Evolutionary conservation across 2,888 invertebrate genomes (phyloP).

Genomic region (Lutraria lutraria): DNA sequence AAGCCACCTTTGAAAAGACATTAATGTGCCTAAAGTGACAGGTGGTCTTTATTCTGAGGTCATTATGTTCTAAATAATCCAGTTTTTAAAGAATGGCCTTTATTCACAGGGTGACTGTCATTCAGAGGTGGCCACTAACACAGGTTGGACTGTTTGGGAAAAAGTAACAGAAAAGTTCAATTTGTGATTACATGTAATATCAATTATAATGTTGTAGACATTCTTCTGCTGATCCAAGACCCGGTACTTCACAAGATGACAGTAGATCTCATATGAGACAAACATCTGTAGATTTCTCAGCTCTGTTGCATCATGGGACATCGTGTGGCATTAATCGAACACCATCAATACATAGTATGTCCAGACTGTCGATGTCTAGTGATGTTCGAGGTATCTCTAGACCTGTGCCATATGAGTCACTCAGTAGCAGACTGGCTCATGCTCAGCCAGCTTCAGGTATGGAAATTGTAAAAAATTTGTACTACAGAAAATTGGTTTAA

Average conservation of each 20-base stretch:
- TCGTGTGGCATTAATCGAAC: slow-evolving; percentile 43
- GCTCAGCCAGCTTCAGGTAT: slow-evolving; percentile 54
- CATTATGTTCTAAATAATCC: too few relatives aligned
- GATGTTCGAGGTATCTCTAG: slow-evolving; percentile 60
- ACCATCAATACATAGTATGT: slow-evolving; percentile 60
- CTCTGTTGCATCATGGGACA: slow-evolving; percentile 37
- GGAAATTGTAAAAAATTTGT: neutral
- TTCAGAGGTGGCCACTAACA: too few relatives aligned
- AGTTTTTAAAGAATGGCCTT: too few relatives aligned
- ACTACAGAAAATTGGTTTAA: too few relatives aligned
- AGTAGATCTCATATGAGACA: slow-evolving; percentile 67
- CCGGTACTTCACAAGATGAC: slow-evolving; percentile 57
- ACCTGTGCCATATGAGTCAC: slow-evolving; percentile 66
- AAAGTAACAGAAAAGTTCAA: neutral
- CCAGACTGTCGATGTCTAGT: slow-evolving; percentile 43
- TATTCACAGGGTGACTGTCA: too few relatives aligned
- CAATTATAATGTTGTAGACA: slow-evolving; percentile 54
- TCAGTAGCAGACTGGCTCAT: slow-evolving; percentile 62
- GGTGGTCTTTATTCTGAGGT: too few relatives aligned
- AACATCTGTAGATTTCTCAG: slow-evolving; percentile 69
- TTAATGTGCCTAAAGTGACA: too few relatives aligned
- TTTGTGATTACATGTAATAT: neutral
- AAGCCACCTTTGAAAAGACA: too few relatives aligned
- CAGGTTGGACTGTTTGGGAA: too few relatives aligned
- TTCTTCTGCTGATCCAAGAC: slow-evolving; percentile 69